A percentile compares a stretch with the other conserved stretches of the same genome.
Evolutionary conservation across 2,113 vertebrate genomes (phyloP).

Genomic region (Limanda limanda): DNA sequence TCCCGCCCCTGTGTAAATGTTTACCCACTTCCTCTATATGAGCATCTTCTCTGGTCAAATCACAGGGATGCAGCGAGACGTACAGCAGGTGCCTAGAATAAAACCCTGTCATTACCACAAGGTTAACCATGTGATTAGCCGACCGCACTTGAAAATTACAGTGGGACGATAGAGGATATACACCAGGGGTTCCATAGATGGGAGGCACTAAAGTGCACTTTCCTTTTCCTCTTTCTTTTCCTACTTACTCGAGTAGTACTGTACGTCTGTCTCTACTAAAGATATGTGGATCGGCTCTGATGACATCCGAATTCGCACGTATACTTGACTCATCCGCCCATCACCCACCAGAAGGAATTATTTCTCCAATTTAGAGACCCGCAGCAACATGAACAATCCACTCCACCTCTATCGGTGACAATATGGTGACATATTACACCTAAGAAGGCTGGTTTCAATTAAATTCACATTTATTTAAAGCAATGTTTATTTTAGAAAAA

Average conservation of each 20-base stretch:
- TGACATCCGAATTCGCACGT: too few relatives aligned
- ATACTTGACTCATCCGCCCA: too few relatives aligned
- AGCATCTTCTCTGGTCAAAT: slow-evolving; percentile 14
- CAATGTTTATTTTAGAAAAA: too few relatives aligned
- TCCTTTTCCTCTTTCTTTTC: background rate
- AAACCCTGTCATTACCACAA: slow-evolving; percentile 14
- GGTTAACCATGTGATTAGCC: slow-evolving; percentile 34
- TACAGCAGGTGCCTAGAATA: background rate
- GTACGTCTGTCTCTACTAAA: slow-evolving; percentile 2
- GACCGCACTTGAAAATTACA: background rate
- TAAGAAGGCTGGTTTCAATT: too few relatives aligned
- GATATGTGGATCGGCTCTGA: too few relatives aligned
- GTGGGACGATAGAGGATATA: slow-evolving; percentile 2
- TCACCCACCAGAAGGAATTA: too few relatives aligned
- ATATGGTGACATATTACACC: too few relatives aligned
- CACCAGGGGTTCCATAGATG: background rate
- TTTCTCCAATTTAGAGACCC: too few relatives aligned
- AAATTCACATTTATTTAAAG: too few relatives aligned
- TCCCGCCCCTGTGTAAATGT: slow-evolving; percentile 3
- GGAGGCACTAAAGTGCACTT: background rate
- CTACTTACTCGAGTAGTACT: background rate
- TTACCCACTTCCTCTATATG: background rate
- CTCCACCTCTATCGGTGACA: too few relatives aligned
- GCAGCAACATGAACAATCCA: too few relatives aligned
- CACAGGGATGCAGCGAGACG: background rate